phyloP scores from a whole-genome alignment of 2,888 invertebrate genomes.

The Pristionchus entomophagus region DNA sequence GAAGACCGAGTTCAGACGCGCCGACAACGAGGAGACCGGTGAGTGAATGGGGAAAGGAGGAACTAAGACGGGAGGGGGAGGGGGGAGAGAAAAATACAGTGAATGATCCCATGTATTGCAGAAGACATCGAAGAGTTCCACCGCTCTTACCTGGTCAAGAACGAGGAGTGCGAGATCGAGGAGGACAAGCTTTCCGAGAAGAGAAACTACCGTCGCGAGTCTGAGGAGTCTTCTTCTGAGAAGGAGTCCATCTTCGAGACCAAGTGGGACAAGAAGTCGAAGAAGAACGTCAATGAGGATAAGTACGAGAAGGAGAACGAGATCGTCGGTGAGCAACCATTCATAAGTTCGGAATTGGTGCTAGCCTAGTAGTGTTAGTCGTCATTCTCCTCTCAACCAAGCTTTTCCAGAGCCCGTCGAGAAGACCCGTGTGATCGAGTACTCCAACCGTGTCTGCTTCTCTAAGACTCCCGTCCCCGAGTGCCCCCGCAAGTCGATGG shows the following conservation, averaged over 20 bases:
- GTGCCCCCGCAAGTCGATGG: conserved; percentile 54
- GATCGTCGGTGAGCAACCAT: conserved; percentile 33
- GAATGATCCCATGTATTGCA: neutral
- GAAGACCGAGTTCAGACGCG: conserved; percentile 50
- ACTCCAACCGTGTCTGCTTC: conserved; percentile 69
- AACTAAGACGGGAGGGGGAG: neutral
- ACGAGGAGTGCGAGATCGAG: conserved; percentile 44
- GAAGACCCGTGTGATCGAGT: conserved; percentile 66
- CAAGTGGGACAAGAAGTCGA: conserved; percentile 38
- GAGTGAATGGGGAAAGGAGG: neutral
- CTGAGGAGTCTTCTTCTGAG: neutral
- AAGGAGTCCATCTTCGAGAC: neutral
- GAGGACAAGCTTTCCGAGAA: conserved; percentile 42
- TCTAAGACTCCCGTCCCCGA: conserved; percentile 65
- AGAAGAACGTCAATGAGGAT: conserved; percentile 10
- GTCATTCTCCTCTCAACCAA: too few relatives aligned
- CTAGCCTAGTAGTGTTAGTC: neutral
- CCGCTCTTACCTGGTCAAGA: conserved; percentile 44
- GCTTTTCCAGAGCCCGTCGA: conserved; percentile 56
- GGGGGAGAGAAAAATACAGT: neutral
- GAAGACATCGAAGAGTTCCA: conserved; percentile 48
- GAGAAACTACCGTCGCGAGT: conserved; percentile 36
- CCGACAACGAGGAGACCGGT: conserved; percentile 53
- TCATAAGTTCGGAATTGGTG: too few relatives aligned
- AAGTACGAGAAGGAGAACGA: conserved; percentile 23